Evolutionary conservation across 1,140 invertebrate species (phyloP).

Genomic region (Agrypnia vestita): DNA sequence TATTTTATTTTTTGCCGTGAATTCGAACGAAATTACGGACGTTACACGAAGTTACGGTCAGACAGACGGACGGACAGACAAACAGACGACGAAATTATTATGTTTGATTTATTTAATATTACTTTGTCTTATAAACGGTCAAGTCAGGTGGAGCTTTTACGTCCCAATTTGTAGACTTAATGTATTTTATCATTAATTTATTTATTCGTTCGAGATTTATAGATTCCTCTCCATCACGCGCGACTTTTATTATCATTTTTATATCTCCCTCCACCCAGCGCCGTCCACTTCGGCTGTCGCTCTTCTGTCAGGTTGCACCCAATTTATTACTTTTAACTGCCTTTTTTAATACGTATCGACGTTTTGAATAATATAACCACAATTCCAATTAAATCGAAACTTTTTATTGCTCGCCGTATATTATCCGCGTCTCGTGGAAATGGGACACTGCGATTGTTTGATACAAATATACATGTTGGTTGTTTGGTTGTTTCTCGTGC

Average conservation of each 20-base stretch:
- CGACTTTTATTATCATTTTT: slow-evolving; percentile 34
- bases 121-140: too few relatives aligned
- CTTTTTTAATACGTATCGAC: slow-evolving; percentile 46
- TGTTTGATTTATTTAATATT: too few relatives aligned
- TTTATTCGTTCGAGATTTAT: slow-evolving; percentile 14
- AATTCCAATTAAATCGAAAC: slow-evolving; percentile 10
- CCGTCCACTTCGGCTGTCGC: slow-evolving; percentile 8
- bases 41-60: too few relatives aligned
- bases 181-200: slow-evolving; percentile 18
- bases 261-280: slow-evolving; percentile 28
- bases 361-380: slow-evolving; percentile 8
- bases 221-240: background rate
- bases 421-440: background rate
- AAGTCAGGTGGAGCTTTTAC: too few relatives aligned
- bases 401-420: slow-evolving; percentile 6
- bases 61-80: too few relatives aligned
- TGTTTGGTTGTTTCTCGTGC: background rate
- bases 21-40: too few relatives aligned
- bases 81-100: too few relatives aligned
- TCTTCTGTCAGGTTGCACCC: slow-evolving; percentile 12
- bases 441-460: background rate
- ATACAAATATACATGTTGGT: background rate
- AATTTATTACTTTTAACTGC: slow-evolving; percentile 32
- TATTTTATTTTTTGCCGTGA: too few relatives aligned
- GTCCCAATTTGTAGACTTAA: slow-evolving; percentile 11